Percentiles rank a stretch among this genome's conserved stretches.
Evolutionary conservation across 1,140 invertebrate species (phyloP).

Genomic region (Nephotettix cincticeps): DNA sequence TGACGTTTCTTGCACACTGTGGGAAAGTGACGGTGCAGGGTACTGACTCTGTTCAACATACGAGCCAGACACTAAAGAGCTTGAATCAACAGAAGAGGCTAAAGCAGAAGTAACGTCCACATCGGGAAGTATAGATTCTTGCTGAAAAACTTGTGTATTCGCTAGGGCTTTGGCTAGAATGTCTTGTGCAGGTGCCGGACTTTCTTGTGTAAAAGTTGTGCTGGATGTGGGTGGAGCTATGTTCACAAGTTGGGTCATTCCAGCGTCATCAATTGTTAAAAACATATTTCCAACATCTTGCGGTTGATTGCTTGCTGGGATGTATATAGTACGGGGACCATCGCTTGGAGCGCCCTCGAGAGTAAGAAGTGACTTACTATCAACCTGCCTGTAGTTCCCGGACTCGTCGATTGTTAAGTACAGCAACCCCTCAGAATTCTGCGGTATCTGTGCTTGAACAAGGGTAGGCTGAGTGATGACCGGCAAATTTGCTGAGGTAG

Average conservation of each 20-base stretch:
- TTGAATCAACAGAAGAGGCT: slow-evolving; percentile 5
- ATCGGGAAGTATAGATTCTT: slow-evolving; percentile 51
- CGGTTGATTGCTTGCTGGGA: slow-evolving; percentile 22
- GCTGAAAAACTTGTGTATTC: slow-evolving; percentile 71
- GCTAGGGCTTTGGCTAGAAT: slow-evolving; percentile 73
- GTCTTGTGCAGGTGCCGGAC: slow-evolving; percentile 56
- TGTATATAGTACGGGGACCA: slow-evolving; percentile 29
- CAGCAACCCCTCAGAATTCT: slow-evolving; percentile 2
- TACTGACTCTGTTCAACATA: slow-evolving; percentile 19
- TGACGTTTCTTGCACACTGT: slow-evolving; percentile 68
- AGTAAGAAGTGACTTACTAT: slow-evolving; percentile 14
- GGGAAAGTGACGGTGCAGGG: slow-evolving; percentile 49
- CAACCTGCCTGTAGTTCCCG: slow-evolving; percentile 26
- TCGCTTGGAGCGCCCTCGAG: slow-evolving; percentile 2
- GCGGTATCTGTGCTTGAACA: slow-evolving; percentile 11
- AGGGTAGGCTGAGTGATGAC: slow-evolving; percentile 4
- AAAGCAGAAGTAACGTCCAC: background rate
- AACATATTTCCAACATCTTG: slow-evolving; percentile 50
- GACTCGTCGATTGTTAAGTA: slow-evolving; percentile 27
- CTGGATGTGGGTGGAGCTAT: slow-evolving; percentile 30
- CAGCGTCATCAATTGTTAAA: slow-evolving; percentile 49
- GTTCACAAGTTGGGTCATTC: slow-evolving; percentile 31
- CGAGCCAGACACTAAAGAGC: background rate
- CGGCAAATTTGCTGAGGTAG: background rate
- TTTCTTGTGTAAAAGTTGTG: slow-evolving; percentile 1